phyloP scores from a whole-genome alignment of 2,113 vertebrate species.

The Spermophilus dauricus region DNA sequence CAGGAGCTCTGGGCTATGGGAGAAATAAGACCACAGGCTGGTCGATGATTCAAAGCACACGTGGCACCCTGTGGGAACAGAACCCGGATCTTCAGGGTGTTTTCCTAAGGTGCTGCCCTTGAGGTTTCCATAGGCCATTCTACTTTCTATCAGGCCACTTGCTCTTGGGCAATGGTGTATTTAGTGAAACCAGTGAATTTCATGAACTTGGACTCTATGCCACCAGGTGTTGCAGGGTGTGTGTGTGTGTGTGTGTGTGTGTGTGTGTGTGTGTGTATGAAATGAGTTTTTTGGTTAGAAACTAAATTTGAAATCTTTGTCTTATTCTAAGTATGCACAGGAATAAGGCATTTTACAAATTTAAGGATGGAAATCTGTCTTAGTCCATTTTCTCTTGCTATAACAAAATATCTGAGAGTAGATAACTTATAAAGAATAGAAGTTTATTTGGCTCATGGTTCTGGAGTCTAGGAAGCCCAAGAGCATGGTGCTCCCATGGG shows the following conservation, averaged over 20 bases:
- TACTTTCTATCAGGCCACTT: not conserved
- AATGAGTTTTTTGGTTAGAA: not conserved
- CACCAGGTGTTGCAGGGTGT: not conserved
- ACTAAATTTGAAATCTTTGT: not conserved
- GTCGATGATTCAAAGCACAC: not conserved
- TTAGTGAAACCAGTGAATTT: not conserved
- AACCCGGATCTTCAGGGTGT: not conserved
- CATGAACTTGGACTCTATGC: not conserved
- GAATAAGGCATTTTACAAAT: conserved; percentile 21
- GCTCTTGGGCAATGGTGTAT: not conserved
- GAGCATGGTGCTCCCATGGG: not conserved
- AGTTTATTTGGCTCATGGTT: not conserved
- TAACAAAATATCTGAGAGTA: not conserved
- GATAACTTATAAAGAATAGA: not conserved
- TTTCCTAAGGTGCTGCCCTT: not conserved
- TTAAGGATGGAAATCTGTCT: not conserved
- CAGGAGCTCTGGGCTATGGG: not conserved
- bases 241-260: not conserved
- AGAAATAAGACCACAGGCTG: not conserved
- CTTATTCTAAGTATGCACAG: not conserved
- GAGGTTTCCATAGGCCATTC: not conserved
- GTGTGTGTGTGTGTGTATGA: not conserved
- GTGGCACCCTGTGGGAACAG: not conserved
- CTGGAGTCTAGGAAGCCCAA: not conserved
- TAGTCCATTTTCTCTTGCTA: not conserved